Conservation (phyloP, 2,113 vertebrate genomes). For the Oreochromis niloticus region DNA sequence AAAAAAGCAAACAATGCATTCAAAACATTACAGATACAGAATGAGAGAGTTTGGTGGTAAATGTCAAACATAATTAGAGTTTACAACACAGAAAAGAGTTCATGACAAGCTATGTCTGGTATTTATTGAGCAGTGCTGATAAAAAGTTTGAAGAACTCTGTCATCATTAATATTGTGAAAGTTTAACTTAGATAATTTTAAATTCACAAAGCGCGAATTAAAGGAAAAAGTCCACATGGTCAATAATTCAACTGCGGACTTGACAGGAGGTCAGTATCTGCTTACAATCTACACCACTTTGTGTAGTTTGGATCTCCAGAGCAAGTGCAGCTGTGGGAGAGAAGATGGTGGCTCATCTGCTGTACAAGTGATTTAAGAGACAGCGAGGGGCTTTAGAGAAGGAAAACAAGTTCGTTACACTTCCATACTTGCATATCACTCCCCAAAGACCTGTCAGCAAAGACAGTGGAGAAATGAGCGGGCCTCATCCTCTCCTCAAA, state of each 20-base stretch:
- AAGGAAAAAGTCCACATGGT: background rate
- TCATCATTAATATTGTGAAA: background rate
- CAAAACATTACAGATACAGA: background rate
- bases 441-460: slow-evolving; percentile 66
- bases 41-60: background rate
- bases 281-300: slow-evolving; percentile 41
- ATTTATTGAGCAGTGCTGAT: background rate
- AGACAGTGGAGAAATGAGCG: slow-evolving; percentile 64
- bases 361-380: slow-evolving; percentile 71
- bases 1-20: background rate
- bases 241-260: background rate
- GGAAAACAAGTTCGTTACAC: slow-evolving; percentile 76
- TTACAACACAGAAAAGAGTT: background rate
- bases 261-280: slow-evolving; percentile 30
- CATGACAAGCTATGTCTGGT: background rate
- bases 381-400: slow-evolving; percentile 61
- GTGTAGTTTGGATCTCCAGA: slow-evolving; percentile 3
- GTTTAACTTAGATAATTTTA: background rate
- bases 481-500: slow-evolving; percentile 54
- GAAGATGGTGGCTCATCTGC: slow-evolving; percentile 46
- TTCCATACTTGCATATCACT: slow-evolving; percentile 71
- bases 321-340: slow-evolving; percentile 62
- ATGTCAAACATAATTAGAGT: slow-evolving; percentile 4
- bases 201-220: background rate
- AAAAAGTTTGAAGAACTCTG: background rate